Conservation (phyloP, 2,113 vertebrate genomes). For the Anolis carolinensis region DNA sequence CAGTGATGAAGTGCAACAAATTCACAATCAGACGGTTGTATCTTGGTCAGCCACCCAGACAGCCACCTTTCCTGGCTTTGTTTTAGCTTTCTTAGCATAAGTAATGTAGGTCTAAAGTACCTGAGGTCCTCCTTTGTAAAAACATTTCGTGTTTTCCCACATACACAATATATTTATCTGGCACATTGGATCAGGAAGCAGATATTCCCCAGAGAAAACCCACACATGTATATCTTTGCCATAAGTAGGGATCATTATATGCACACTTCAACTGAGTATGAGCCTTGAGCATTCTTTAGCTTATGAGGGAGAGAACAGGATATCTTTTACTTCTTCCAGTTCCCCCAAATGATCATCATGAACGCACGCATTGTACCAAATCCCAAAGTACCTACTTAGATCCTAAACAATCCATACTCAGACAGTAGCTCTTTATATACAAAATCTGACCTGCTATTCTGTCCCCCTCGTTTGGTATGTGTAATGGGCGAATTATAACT, state of each 20-base stretch:
- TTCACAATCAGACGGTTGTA: neutral
- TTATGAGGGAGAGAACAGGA: neutral
- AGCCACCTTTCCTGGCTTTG: neutral
- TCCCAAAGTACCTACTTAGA: neutral
- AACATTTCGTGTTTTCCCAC: constrained; percentile 23
- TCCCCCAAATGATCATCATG: neutral
- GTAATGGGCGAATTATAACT: neutral
- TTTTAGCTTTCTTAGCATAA: neutral
- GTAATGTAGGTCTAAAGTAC: neutral
- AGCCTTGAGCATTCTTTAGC: neutral
- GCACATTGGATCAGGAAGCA: neutral
- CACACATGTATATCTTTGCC: neutral
- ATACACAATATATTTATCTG: neutral
- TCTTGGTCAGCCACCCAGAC: constrained; percentile 2
- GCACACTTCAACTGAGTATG: neutral
- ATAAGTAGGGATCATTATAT: neutral
- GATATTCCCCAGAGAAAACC: neutral
- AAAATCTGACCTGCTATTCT: neutral
- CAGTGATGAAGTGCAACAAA: constrained; percentile 7
- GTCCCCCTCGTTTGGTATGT: neutral
- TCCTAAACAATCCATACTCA: neutral
- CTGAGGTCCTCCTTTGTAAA: neutral
- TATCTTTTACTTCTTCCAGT: neutral
- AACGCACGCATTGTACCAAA: neutral
- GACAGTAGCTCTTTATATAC: neutral